phyloP scores from a whole-genome alignment of 2,113 vertebrate genomes.

The Machaerirhynchus nigripectus region DNA sequence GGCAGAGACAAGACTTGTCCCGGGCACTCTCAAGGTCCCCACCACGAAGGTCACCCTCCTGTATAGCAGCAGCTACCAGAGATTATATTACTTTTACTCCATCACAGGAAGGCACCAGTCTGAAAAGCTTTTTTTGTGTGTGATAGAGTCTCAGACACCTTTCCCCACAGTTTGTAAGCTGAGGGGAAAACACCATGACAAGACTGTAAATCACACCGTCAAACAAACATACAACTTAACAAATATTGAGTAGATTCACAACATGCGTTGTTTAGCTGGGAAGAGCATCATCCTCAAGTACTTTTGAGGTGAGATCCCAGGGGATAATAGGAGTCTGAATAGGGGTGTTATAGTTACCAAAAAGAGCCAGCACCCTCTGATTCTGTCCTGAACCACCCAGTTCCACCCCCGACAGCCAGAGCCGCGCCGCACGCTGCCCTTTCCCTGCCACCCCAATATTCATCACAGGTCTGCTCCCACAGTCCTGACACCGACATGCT shows the following conservation, averaged over 20 bases:
- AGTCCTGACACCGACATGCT: not conserved
- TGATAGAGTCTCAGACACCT: not conserved
- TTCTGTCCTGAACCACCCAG: not conserved
- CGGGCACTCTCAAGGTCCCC: fast-evolving
- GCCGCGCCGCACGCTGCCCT: fast-evolving
- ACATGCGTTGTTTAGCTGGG: not conserved
- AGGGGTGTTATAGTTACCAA: not conserved
- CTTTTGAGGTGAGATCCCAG: not conserved
- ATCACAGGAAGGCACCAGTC: not conserved
- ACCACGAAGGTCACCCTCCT: too few relatives aligned
- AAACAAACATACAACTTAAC: not conserved
- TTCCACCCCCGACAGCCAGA: not conserved
- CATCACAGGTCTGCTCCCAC: not conserved
- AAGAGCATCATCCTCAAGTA: not conserved
- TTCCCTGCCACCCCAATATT: not conserved
- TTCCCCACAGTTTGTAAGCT: not conserved
- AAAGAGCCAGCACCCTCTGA: not conserved
- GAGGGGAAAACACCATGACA: not conserved
- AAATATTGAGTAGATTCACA: not conserved
- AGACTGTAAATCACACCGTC: not conserved
- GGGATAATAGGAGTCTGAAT: fast-evolving
- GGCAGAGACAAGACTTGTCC: not conserved
- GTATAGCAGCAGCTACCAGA: not conserved
- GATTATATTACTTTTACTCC: not conserved
- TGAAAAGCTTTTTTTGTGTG: fast-evolving